phyloP scores from a whole-genome alignment of 2,113 vertebrate genomes.

The Scatophagus argus region DNA sequence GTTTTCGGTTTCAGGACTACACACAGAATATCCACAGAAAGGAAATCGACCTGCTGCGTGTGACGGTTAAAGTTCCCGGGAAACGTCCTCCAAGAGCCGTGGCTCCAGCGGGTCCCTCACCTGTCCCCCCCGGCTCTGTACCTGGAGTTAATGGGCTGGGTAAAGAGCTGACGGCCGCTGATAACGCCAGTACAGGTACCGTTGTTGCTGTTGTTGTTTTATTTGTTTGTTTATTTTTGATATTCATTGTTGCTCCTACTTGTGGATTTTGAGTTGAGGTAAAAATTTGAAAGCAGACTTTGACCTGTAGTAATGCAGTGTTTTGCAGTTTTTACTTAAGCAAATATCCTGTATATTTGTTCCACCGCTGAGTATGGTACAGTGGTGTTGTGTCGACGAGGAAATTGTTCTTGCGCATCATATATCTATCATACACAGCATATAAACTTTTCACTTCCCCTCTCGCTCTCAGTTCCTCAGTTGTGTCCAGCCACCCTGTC shows the following conservation, averaged over 20 bases:
- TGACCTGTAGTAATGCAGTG: too few relatives aligned
- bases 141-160: conserved; percentile 91
- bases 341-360: too few relatives aligned
- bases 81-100: conserved; percentile 94
- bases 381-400: too few relatives aligned
- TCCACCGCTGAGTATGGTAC: too few relatives aligned
- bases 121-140: conserved; percentile 76
- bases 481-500: conserved; percentile 84
- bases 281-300: too few relatives aligned
- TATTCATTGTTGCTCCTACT: too few relatives aligned
- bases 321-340: too few relatives aligned
- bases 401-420: neutral
- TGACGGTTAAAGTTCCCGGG: conserved; percentile 97
- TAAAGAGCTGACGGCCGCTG: conserved; percentile 84
- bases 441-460: neutral
- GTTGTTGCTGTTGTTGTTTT: too few relatives aligned
- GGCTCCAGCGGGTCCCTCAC: conserved; percentile 84
- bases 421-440: neutral
- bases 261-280: too few relatives aligned
- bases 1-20: conserved; percentile 85
- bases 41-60: conserved; percentile 94
- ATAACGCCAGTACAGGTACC: conserved; percentile 80
- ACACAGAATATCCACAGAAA: conserved; percentile 93
- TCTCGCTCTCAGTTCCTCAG: conserved; percentile 69
- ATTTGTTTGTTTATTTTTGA: too few relatives aligned